Evolutionary conservation across 2,888 invertebrate genomes (phyloP), one percentile per base, ranked within the genome.

Genomic region (Neoscelio sp.): DNA sequence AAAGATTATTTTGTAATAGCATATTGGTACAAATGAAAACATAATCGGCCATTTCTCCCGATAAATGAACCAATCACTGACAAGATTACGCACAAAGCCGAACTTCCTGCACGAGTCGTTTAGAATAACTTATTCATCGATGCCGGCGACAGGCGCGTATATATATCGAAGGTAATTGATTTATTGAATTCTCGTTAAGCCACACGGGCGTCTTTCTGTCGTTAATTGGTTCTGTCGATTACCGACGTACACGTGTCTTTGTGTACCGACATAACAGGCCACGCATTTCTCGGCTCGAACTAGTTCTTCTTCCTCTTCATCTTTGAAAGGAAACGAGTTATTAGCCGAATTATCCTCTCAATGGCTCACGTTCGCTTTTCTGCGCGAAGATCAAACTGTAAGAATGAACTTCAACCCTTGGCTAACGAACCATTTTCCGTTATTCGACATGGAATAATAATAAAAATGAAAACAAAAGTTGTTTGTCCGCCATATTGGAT

Each of bases 111-210:
- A 2, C 13, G 20, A 23, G 26, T 40, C 40, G 50, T 70, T 48
- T 58, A 40, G 35, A 58, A 60, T 70, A 58, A 70, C 40, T 50
- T 70, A 70, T 70, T 56, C 56, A 60, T 56, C 17, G 30, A 26
- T 12, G 26, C 48, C 23, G 68, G 35, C 68, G 33, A 30, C 65
- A 15, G 44, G 30, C 42, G 58, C 5, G 28, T 42, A 50, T 70
- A 70, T 60, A 70, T 70, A 70, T 58, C 58, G 58, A 20, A 2
- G 38, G 23, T 70, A 70, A 70, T 70, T 70, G 70, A 70, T 70
- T 70, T 70, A 70, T 70, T 50, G 70, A 70, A 70, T 48, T 50
- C 58, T 70, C 70, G 70, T 70, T 70, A 68, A 60, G 50, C 58
- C 20, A 26, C 28, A 44, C 33, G 33, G 20, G 17, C 68, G 52